Evolutionary conservation across 2,888 invertebrate genomes (phyloP).

Genomic region (Resseliella maxima): DNA sequence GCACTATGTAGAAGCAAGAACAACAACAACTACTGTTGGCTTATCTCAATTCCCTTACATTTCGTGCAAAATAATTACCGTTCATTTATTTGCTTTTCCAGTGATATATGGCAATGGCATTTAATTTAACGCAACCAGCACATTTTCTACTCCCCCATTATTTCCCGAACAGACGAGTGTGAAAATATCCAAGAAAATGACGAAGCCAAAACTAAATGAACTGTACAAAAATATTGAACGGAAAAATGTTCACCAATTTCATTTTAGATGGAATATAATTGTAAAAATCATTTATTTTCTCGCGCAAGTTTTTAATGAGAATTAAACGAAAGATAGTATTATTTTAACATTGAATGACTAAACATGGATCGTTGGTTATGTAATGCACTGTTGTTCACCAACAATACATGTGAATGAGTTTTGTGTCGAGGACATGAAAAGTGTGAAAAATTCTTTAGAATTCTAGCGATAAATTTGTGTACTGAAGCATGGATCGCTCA

Average conservation of each 20-base stretch:
- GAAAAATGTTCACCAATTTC: conserved; percentile 10
- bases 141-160: not conserved
- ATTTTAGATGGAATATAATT: conserved; percentile 15
- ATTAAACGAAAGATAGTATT: not conserved
- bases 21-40: not conserved
- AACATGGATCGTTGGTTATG: too few species aligned
- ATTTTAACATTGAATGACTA: too few species aligned
- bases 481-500: not conserved
- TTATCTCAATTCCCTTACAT: not conserved
- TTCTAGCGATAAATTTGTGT: not conserved
- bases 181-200: not conserved
- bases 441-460: not conserved
- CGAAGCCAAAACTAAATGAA: not conserved
- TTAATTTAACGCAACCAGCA: not conserved
- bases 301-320: conserved; percentile 2
- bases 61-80: conserved; percentile 38
- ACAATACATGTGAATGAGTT: not conserved
- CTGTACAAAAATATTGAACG: not conserved
- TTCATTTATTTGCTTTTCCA: conserved; percentile 14
- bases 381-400: too few species aligned
- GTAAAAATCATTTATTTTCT: conserved; percentile 21
- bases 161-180: not conserved
- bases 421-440: not conserved
- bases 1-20: too few species aligned
- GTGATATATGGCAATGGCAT: conserved; percentile 30